Evolutionary conservation across 2,113 vertebrate species (phyloP), one percentile per base, ranked within the genome.

Genomic region (Silurus meridionalis): DNA sequence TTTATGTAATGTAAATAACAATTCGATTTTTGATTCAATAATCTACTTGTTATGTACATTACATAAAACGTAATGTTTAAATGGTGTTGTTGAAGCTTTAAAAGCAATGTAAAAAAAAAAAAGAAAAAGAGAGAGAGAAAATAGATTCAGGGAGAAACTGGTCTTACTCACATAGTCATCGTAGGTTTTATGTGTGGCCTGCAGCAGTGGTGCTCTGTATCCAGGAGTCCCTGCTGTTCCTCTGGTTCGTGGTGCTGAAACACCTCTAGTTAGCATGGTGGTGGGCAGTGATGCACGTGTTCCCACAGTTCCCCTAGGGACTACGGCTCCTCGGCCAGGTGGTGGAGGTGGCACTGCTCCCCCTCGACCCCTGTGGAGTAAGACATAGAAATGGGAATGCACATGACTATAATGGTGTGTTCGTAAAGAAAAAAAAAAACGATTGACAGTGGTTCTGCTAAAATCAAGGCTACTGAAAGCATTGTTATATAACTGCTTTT

Each of bases 151-250:
- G 55, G 25, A 60, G 15, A 19, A 4, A 9, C 8, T 60, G 53
- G 8, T 28, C 0, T 61, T 93, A 99, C 98, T 99, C 93, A 99
- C 98, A 10, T 98, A 99, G 92, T 98, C 98, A 3, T 99, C 97
- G 1, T 99, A 99, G 67, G 96, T 87, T 82, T 99, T 97, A 0
- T 96, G 96, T 82, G 94, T 94, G 63, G 95, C 91, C 72, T 96
- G 95, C 52, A 96, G 94, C 3, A 95, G 96, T 6, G 96, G 95
- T 14, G 96, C 92, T 79, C 98, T 93, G 94, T 97, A 98, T 4
- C 96, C 97, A 0, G 95, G 94, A 0, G 95, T 94, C 0, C 94
- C 91, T 0, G 96, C 89, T 23, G 95, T 85, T 0, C 96, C 96
- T 82, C 97, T 91, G 86, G 96, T 92, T 78, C 97, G 92, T 0